Percentiles rank a stretch among this genome's conserved stretches.
These are phyloP conservation scores for Amphiprion percula DNA, from an alignment of 2,113 vertebrate species.

Conservation along the genomic window DNA sequence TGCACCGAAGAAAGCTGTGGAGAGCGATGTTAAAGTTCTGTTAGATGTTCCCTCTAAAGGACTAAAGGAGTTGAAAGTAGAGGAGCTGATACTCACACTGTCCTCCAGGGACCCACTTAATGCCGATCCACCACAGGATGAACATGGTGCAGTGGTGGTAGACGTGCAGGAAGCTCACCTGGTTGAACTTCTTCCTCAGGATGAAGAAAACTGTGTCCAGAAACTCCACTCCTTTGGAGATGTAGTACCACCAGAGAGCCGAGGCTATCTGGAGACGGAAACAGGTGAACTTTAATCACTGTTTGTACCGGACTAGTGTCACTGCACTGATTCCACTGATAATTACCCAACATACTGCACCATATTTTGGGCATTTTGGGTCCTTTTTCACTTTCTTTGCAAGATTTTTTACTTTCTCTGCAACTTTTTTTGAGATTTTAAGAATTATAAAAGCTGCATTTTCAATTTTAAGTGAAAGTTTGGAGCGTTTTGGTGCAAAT, in stretches of 20 bases:
- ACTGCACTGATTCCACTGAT: no score
- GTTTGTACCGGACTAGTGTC: no score
- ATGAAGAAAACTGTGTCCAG: constrained; percentile 99
- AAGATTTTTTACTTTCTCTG: no score
- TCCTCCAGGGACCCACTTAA: constrained; percentile 99
- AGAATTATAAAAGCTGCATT: no score
- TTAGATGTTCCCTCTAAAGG: neutral
- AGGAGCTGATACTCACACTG: constrained; percentile 87
- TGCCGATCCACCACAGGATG: constrained; percentile 99
- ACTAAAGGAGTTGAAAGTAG: no score
- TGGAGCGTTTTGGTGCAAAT: no score
- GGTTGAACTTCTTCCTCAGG: constrained; percentile 98
- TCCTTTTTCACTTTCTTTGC: no score
- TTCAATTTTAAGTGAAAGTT: no score
- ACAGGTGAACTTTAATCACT: neutral
- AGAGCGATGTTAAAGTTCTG: neutral
- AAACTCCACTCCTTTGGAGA: constrained; percentile 98
- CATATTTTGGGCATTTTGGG: no score
- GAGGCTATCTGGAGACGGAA: constrained; percentile 91
- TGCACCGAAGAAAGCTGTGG: constrained; percentile 95
- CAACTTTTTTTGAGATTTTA: no score
- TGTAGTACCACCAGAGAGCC: constrained; percentile 99
- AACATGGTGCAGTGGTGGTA: constrained; percentile 99
- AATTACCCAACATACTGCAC: no score
- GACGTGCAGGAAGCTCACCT: constrained; percentile 98